Conservation (phyloP, 2,888 invertebrate genomes). For the Nebria brevicollis region DNA sequence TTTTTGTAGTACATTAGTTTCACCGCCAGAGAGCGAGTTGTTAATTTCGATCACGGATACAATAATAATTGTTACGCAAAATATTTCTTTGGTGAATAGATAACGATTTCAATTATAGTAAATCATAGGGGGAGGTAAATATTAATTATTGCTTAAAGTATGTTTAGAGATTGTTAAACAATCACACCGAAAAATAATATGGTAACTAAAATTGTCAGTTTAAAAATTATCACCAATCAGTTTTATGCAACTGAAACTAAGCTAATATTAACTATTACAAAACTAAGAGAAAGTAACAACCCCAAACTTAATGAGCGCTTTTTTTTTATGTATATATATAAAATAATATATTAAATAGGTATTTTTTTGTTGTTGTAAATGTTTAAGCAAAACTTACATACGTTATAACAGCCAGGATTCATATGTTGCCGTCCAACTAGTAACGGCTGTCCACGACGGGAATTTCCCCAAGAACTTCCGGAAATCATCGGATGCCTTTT, state of each 20-base stretch:
- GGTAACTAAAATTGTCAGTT: neutral
- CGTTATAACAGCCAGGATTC: slow-evolving; percentile 66
- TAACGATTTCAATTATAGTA: neutral
- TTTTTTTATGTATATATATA: neutral
- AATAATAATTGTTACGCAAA: too few relatives aligned
- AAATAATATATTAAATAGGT: neutral
- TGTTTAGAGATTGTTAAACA: neutral
- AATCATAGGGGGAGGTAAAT: neutral
- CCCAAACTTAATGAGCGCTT: neutral
- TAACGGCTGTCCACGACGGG: slow-evolving; percentile 73
- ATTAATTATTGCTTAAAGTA: neutral
- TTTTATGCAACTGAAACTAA: neutral
- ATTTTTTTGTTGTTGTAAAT: neutral
- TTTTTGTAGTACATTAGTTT: too few relatives aligned
- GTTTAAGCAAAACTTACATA: neutral
- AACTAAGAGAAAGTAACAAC: neutral
- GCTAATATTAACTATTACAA: neutral
- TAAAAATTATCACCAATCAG: slow-evolving; percentile 1
- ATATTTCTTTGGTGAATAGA: too few relatives aligned
- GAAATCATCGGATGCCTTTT: slow-evolving; percentile 66
- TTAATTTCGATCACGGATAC: too few relatives aligned
- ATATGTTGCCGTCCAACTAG: slow-evolving; percentile 77
- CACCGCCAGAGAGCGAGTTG: too few relatives aligned
- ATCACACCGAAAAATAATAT: neutral
- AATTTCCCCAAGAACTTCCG: slow-evolving; percentile 68